Evolutionary conservation across 2,888 invertebrate genomes (phyloP).

Genomic region (Parelbella ahira): DNA sequence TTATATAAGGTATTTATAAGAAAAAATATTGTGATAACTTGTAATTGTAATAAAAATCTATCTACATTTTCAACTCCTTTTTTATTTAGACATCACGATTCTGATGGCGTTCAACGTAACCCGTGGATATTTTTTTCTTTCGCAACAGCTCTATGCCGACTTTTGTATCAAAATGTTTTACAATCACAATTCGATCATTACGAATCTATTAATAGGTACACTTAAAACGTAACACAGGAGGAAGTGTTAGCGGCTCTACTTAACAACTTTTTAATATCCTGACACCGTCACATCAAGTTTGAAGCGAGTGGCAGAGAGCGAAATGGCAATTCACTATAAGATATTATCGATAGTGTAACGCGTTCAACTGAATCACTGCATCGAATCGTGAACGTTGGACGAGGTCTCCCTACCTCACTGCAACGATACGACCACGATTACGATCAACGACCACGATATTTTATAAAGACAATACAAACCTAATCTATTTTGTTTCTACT

Average conservation of each 20-base stretch:
- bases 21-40: no score
- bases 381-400: slow-evolving; percentile 31
- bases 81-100: no score
- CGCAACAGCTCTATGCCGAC: no score
- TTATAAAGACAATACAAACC: no score
- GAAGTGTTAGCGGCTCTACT: slow-evolving; percentile 18
- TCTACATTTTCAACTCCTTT: no score
- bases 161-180: no score
- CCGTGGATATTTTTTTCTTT: no score
- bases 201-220: not conserved
- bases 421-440: slow-evolving; percentile 5
- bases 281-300: slow-evolving; percentile 44
- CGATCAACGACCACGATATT: no score
- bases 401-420: not conserved
- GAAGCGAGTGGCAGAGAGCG: slow-evolving; percentile 47
- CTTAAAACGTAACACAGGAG: slow-evolving; percentile 21
- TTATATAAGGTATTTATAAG: no score
- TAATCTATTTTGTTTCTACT: no score
- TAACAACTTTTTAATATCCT: slow-evolving; percentile 43
- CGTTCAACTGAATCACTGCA: slow-evolving; percentile 49
- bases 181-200: slow-evolving; percentile 16
- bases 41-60: no score
- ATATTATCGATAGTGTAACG: slow-evolving; percentile 54
- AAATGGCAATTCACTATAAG: slow-evolving; percentile 54
- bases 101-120: no score